Conservation (phyloP, 2,797 vertebrate genomes). For the Sparus aurata region DNA sequence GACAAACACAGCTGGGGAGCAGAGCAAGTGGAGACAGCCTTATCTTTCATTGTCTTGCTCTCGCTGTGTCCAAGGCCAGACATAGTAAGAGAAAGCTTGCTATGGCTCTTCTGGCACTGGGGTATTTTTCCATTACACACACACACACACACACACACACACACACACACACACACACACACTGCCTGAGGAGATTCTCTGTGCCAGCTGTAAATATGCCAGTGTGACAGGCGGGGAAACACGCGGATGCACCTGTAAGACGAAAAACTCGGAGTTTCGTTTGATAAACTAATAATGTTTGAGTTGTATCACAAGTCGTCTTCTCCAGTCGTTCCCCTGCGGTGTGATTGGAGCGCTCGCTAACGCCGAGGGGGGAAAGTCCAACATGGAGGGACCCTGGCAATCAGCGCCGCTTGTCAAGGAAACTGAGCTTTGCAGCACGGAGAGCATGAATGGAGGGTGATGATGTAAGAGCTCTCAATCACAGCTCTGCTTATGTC, state of each 20-base stretch:
- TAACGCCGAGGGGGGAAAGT: background rate
- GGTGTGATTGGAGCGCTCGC: background rate
- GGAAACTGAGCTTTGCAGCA: conserved; percentile 19
- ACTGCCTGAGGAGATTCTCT: conserved; percentile 30
- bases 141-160: conserved; percentile 34
- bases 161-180: conserved; percentile 20
- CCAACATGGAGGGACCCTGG: background rate
- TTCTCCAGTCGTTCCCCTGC: background rate
- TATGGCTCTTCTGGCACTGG: conserved; percentile 47
- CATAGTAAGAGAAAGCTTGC: conserved; percentile 53
- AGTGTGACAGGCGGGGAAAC: conserved; percentile 21
- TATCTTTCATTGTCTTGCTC: conserved; percentile 69
- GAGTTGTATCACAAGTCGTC: background rate
- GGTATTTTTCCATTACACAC: conserved; percentile 78
- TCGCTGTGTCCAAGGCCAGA: conserved; percentile 53
- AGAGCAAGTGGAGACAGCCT: conserved; percentile 51
- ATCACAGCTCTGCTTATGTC: conserved; percentile 40
- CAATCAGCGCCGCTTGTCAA: conserved; percentile 26
- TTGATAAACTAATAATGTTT: background rate
- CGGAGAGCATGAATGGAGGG: conserved; percentile 28
- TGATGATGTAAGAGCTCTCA: conserved; percentile 56
- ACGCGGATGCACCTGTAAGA: conserved; percentile 36
- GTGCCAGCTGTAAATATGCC: conserved; percentile 46
- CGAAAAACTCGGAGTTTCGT: conserved; percentile 1
- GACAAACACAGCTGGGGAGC: conserved; percentile 61